phyloP scores from a whole-genome alignment of 2,797 vertebrate genomes.

The Arctocebus calabarensis region DNA sequence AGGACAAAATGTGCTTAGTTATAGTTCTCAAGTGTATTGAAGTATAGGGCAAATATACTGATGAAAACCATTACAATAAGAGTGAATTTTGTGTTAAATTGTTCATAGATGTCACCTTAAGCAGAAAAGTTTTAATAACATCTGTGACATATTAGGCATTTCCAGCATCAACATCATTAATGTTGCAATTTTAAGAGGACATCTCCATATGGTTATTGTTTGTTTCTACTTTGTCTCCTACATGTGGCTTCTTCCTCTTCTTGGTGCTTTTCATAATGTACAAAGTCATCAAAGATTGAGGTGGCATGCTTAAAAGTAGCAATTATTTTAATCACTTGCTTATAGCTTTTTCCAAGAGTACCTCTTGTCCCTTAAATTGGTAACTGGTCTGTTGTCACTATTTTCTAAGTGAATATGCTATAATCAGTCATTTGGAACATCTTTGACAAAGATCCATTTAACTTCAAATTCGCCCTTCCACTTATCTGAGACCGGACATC shows the following conservation, averaged over 20 bases:
- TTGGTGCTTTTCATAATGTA: constrained; percentile 99
- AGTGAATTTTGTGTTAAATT: constrained; percentile 95
- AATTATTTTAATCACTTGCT: constrained; percentile 99
- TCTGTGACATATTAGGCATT: constrained; percentile 95
- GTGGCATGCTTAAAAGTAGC: constrained; percentile 99
- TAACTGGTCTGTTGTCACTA: constrained; percentile 99
- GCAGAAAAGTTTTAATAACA: constrained; percentile 93
- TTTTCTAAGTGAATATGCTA: constrained; percentile 99
- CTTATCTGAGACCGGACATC: constrained; percentile 99
- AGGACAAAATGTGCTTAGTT: constrained; percentile 99
- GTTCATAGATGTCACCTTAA: constrained; percentile 96
- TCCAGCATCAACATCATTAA: constrained; percentile 99
- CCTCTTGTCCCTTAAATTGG: constrained; percentile 99
- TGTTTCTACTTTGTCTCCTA: constrained; percentile 98
- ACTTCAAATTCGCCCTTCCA: constrained; percentile 99
- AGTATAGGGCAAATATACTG: constrained; percentile 93
- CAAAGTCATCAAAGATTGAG: constrained; percentile 99
- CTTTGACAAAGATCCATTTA: constrained; percentile 99
- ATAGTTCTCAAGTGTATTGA: constrained; percentile 95
- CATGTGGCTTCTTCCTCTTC: constrained; percentile 89
- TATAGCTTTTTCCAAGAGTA: constrained; percentile 99
- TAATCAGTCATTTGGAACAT: constrained; percentile 99
- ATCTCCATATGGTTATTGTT: constrained; percentile 96
- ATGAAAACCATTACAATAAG: constrained; percentile 93
- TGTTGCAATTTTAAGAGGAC: constrained; percentile 96